Evolutionary conservation across 2,113 vertebrate genomes (phyloP).

Genomic region (Hucho hucho): DNA sequence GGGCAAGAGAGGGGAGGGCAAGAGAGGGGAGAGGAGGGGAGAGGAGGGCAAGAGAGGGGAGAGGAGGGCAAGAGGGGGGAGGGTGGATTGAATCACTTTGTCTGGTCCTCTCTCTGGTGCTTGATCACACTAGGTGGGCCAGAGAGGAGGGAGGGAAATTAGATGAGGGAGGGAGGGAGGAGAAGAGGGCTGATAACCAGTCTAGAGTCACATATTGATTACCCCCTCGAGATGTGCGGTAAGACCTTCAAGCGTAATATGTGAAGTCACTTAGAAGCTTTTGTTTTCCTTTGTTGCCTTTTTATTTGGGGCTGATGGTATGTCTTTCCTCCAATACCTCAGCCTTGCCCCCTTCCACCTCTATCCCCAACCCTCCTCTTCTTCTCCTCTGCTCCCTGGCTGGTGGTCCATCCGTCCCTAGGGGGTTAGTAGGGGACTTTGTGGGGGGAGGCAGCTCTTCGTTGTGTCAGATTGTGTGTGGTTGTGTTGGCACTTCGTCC

Average conservation of each 20-base stretch:
- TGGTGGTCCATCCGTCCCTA: slow-evolving; percentile 53
- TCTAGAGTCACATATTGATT: slow-evolving; percentile 59
- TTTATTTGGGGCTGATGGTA: slow-evolving; percentile 48
- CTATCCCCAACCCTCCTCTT: slow-evolving; percentile 58
- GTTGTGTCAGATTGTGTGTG: slow-evolving; percentile 67
- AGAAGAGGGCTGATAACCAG: slow-evolving; percentile 35
- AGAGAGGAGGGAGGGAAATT: slow-evolving; percentile 37
- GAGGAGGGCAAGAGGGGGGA: no score
- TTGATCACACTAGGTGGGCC: slow-evolving; percentile 28
- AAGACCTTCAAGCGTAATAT: slow-evolving; percentile 58
- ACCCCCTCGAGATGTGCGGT: slow-evolving; percentile 55
- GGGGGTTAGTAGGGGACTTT: slow-evolving; percentile 63
- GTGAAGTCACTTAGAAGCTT: slow-evolving; percentile 67
- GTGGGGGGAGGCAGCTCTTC: slow-evolving; percentile 24
- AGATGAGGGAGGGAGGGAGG: background rate
- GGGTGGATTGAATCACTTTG: no score
- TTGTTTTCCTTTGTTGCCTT: slow-evolving; percentile 65
- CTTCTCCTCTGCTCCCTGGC: slow-evolving; percentile 57
- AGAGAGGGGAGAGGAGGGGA: no score
- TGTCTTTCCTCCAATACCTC: slow-evolving; percentile 47
- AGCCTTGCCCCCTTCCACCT: slow-evolving; percentile 32
- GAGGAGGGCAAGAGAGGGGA: no score
- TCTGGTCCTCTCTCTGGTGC: no score
- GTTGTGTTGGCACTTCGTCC: slow-evolving; percentile 22
- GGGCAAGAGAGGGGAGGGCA: no score